Percentiles rank a stretch among this genome's conserved stretches.
phyloP scores from a whole-genome alignment of 2,888 invertebrate genomes.

The Drosophila prostipennis region DNA sequence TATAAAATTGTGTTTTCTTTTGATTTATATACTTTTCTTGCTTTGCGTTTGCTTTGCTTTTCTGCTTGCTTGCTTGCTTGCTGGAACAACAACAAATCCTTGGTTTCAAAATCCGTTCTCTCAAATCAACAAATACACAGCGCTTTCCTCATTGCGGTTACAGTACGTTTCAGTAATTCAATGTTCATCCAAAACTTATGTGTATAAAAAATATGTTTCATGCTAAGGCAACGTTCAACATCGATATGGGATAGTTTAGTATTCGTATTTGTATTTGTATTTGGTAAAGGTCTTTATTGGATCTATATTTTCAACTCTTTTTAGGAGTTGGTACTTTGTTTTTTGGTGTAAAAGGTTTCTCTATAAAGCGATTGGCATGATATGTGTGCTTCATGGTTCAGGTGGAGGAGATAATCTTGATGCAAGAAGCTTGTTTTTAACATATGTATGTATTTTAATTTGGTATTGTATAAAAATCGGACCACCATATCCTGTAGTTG shows the following conservation, averaged over 20 bases:
- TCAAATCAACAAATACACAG: slow-evolving; percentile 60
- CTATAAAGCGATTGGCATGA: slow-evolving; percentile 46
- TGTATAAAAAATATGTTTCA: slow-evolving; percentile 70
- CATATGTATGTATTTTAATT: not conserved
- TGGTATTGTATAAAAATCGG: not conserved
- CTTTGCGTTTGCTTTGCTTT: slow-evolving; percentile 38
- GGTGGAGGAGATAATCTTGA: slow-evolving; percentile 2
- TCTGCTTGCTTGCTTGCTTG: slow-evolving; percentile 36
- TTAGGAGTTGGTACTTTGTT: slow-evolving; percentile 1
- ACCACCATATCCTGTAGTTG: not conserved
- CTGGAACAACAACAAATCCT: slow-evolving; percentile 52
- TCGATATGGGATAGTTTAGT: slow-evolving; percentile 81
- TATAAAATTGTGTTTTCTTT: slow-evolving; percentile 74
- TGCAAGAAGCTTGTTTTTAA: not conserved
- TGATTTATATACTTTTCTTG: slow-evolving; percentile 43
- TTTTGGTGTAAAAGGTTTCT: slow-evolving; percentile 37
- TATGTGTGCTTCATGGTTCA: slow-evolving; percentile 36
- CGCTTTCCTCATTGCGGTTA: slow-evolving; percentile 45
- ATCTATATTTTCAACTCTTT: slow-evolving; percentile 1
- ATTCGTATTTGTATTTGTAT: slow-evolving; percentile 11
- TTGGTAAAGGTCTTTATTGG: slow-evolving; percentile 17
- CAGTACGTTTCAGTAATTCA: slow-evolving; percentile 52
- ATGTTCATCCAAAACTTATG: slow-evolving; percentile 77
- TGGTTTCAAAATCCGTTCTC: slow-evolving; percentile 53
- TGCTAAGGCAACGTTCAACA: slow-evolving; percentile 84